Evolutionary conservation across 2,113 vertebrate species (phyloP).

Genomic region (Rattus rattus): DNA sequence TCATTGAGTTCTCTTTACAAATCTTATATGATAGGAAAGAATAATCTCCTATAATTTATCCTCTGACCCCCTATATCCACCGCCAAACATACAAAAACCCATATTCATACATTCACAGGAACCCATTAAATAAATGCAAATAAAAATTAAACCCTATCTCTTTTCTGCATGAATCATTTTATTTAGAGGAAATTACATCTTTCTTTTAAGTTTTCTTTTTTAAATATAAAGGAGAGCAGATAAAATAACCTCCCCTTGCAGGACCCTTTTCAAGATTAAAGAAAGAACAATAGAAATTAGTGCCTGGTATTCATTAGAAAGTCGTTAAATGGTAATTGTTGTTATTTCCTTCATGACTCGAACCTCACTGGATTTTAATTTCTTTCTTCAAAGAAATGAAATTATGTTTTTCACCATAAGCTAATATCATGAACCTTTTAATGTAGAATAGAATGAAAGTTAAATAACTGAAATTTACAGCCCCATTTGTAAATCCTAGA

Average conservation of each 20-base stretch:
- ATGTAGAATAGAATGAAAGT: not conserved
- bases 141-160: not conserved
- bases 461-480: conserved; percentile 33
- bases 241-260: not conserved
- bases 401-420: not conserved
- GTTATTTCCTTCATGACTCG: conserved; percentile 35
- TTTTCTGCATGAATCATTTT: not conserved
- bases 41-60: too few relatives aligned
- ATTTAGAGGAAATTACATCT: not conserved
- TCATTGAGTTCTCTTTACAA: not conserved
- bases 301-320: not conserved
- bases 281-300: not conserved
- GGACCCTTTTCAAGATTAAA: conserved; percentile 13
- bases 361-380: conserved; percentile 53
- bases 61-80: not conserved
- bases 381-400: conserved; percentile 41
- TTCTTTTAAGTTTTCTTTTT: not conserved
- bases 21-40: not conserved
- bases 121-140: not conserved
- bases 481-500: not conserved
- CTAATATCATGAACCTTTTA: not conserved
- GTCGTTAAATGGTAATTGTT: not conserved
- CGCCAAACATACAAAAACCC: not conserved
- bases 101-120: too few relatives aligned
- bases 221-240: not conserved